phyloP scores from a whole-genome alignment of 2,888 invertebrate species.

The Dicyrtoma fusca region DNA sequence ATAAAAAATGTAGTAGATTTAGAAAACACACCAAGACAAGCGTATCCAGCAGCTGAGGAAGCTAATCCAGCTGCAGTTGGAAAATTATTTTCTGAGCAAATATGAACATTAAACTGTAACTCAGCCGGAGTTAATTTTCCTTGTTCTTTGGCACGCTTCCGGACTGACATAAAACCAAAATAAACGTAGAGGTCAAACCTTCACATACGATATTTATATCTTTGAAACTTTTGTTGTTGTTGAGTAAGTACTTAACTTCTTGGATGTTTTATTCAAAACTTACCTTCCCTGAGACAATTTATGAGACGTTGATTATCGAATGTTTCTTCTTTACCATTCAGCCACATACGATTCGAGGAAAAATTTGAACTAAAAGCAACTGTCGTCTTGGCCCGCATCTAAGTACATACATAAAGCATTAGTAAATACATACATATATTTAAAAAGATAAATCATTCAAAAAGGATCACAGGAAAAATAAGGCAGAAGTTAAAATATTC shows the following conservation, averaged over 20 bases:
- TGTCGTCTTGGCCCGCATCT: slow-evolving; percentile 91
- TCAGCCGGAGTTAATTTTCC: slow-evolving; percentile 58
- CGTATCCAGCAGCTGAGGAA: slow-evolving; percentile 97
- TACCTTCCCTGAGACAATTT: slow-evolving; percentile 76
- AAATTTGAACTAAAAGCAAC: slow-evolving; percentile 74
- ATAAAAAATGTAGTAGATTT: not conserved
- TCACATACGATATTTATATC: no score
- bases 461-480: not conserved
- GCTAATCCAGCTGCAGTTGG: slow-evolving; percentile 98
- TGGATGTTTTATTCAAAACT: slow-evolving; percentile 57
- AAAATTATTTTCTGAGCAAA: slow-evolving; percentile 93
- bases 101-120: slow-evolving; percentile 63
- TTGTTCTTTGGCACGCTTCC: slow-evolving; percentile 61
- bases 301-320: slow-evolving; percentile 73
- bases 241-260: no score
- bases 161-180: slow-evolving; percentile 61
- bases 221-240: no score
- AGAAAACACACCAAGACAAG: slow-evolving; percentile 76
- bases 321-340: slow-evolving; percentile 80
- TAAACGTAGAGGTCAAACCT: no score
- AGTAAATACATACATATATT: no score
- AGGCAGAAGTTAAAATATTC: not conserved
- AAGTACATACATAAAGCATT: slow-evolving; percentile 47
- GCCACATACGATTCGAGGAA: slow-evolving; percentile 78
- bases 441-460: not conserved